These are phyloP conservation scores for Cephalopachus bancanus DNA, from an alignment of 2,797 vertebrate species.

Conservation along the genomic window DNA sequence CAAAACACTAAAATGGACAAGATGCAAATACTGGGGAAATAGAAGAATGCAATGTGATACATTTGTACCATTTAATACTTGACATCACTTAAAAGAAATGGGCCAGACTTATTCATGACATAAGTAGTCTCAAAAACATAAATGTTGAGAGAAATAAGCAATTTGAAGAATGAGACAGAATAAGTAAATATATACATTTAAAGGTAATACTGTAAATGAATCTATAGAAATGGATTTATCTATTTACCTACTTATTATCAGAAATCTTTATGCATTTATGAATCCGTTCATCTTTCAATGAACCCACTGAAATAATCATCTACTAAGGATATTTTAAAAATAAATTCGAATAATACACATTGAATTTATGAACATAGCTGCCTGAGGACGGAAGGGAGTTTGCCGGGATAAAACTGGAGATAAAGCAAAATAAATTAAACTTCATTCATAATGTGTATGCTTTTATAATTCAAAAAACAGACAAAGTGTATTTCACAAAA, in stretches of 20 bases:
- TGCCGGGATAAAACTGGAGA: neutral
- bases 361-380: neutral
- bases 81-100: neutral
- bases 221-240: neutral
- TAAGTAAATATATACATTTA: neutral
- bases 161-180: neutral
- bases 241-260: neutral
- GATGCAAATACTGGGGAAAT: neutral
- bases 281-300: neutral
- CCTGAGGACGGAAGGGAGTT: neutral
- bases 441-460: neutral
- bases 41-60: constrained; percentile 9
- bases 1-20: neutral
- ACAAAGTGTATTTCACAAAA: neutral
- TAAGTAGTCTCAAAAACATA: neutral
- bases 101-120: neutral
- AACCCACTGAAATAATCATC: neutral
- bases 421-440: neutral
- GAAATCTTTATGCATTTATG: neutral
- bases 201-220: neutral
- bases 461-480: constrained; percentile 1
- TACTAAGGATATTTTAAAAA: neutral
- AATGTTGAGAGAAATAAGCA: neutral
- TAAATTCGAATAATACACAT: neutral
- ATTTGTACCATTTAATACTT: neutral